Evolutionary conservation across 1,140 invertebrate genomes (phyloP).

Genomic region (Cecropterus lyciades): DNA sequence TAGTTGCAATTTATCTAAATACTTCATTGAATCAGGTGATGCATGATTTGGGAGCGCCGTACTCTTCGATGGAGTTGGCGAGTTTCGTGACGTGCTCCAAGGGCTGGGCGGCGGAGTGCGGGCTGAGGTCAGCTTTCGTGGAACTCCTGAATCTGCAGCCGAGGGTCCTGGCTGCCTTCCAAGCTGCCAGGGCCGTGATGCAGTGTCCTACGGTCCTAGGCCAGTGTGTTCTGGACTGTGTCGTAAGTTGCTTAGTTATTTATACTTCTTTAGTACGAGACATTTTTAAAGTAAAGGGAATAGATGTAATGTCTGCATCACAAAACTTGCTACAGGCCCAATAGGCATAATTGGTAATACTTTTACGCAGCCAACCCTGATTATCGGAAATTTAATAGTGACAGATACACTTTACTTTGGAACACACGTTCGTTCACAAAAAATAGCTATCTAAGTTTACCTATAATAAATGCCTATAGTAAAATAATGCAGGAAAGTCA

Average conservation of each 20-base stretch:
- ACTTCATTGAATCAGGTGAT: background rate
- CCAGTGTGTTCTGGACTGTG: slow-evolving; percentile 89
- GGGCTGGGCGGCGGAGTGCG: slow-evolving; percentile 96
- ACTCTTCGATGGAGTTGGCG: slow-evolving; percentile 93
- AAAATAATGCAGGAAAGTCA: too few species aligned
- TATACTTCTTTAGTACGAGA: background rate
- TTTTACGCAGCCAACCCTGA: too few species aligned
- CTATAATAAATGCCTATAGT: too few species aligned
- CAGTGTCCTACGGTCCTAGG: slow-evolving; percentile 97
- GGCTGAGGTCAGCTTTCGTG: slow-evolving; percentile 95
- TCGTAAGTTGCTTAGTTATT: background rate
- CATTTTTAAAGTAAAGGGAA: too few species aligned
- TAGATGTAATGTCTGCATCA: too few species aligned
- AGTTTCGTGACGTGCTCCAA: slow-evolving; percentile 98
- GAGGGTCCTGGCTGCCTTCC: slow-evolving; percentile 91
- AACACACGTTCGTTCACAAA: too few species aligned
- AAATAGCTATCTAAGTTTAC: too few species aligned
- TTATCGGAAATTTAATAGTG: too few species aligned
- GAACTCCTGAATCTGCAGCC: slow-evolving; percentile 95
- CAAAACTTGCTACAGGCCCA: too few species aligned
- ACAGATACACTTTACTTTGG: too few species aligned
- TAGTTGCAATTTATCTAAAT: too few species aligned
- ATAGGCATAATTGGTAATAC: too few species aligned
- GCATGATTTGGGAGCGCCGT: slow-evolving; percentile 88
- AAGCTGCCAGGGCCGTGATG: slow-evolving; percentile 96